phyloP scores from a whole-genome alignment of 92 coral and sea anemone species.

The Epizoanthus rinbou region DNA sequence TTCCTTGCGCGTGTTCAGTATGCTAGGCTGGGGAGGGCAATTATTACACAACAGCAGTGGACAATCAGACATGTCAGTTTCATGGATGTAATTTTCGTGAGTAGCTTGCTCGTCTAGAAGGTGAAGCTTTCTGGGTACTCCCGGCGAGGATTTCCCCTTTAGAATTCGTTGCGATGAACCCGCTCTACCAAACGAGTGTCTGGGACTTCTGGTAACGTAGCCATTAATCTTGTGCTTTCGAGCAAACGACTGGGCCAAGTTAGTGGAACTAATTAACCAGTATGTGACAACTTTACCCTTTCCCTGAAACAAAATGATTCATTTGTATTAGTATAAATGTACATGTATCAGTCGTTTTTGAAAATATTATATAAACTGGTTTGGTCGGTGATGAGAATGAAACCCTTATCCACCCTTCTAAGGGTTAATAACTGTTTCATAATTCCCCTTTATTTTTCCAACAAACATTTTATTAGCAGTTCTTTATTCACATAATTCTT shows the following conservation, averaged over 20 bases:
- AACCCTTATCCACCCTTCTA: no score
- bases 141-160: constrained; percentile 15
- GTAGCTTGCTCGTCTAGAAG: constrained; percentile 1
- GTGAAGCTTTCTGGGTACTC: constrained; percentile 21
- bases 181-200: neutral
- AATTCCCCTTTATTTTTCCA: no score
- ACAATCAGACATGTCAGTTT: neutral
- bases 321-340: neutral
- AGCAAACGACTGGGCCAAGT: neutral
- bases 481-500: no score
- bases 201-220: constrained; percentile 18
- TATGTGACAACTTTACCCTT: constrained; percentile 30
- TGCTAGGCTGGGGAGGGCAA: no score
- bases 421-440: no score
- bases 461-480: no score
- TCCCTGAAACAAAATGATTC: constrained; percentile 16
- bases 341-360: neutral
- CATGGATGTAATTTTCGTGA: neutral
- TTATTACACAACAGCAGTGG: neutral
- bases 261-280: constrained; percentile 22
- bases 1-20: no score
- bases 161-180: constrained; percentile 3
- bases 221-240: neutral
- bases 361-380: neutral
- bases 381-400: no score